Evolutionary conservation across 2,888 invertebrate species (phyloP), one percentile per base, ranked within the genome.

Genomic region (Drosophila parthenogenetica): DNA sequence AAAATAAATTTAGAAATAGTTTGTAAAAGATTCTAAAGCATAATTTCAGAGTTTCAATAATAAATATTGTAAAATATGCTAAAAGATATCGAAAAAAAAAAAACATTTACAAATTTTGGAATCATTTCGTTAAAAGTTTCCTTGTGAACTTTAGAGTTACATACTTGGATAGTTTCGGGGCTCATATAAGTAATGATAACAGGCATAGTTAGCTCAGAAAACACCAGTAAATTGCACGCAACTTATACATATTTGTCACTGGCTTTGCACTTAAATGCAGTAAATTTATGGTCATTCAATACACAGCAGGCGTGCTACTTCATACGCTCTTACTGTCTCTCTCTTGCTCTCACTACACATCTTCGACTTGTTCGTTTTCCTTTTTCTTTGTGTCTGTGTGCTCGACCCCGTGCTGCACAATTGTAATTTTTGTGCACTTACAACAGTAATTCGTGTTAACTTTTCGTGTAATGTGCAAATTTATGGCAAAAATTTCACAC

Each of bases 391-490:
- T 46, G 32, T 19, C 60, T 43, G 42, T 32, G 55, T 42, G 50
- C 32, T 19, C 13, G 74, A 74, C 50, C 54, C 42, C 40, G 62
- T 62, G 54, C 58, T 68, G 67, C 63, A 70, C 82, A 85, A 81
- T 77, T 83, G 89, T 77, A 85, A 79, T 87, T 89, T 81, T 76
- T 73, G 74, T 77, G 70, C 79, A 86, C 88, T 87, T 87, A 87
- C 89, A 88, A 73, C 75, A 71, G 89, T 89, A 87, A 89, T 87
- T 88, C 86, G 77, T 84, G 87, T 81, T 86, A 88, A 87, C 80
- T 87, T 88, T 84, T 86, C 76, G 78, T 86, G 88, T 89, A 88
- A 87, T 89, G 86, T 86, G 84, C 65, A 87, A 88, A 89, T 89
- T 89, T 89, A 87, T 89, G 79, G 79, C 62, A 63, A 61, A 68